A percentile compares a stretch with the other conserved stretches of the same genome.
Evolutionary conservation across 2,888 invertebrate genomes (phyloP).

Genomic region (Pristionchus fissidentatus): DNA sequence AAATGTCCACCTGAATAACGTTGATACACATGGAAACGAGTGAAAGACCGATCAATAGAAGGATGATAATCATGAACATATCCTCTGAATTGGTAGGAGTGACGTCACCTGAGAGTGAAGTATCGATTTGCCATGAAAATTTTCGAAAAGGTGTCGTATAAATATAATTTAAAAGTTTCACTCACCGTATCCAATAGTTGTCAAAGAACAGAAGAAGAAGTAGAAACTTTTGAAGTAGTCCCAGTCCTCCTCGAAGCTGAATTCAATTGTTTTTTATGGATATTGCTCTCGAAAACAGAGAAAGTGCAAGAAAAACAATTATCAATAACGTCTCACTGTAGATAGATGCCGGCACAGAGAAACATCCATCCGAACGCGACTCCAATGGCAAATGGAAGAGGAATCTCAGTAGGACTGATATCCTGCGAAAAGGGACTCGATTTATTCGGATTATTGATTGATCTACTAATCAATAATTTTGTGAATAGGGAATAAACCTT

Average conservation of each 20-base stretch:
- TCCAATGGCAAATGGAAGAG: slow-evolving; percentile 52
- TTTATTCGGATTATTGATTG: neutral
- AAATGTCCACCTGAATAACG: slow-evolving; percentile 60
- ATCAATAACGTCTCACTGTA: slow-evolving; percentile 47
- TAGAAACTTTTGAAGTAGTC: slow-evolving; percentile 76
- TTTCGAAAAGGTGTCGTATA: too few species aligned
- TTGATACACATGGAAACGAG: slow-evolving; percentile 72
- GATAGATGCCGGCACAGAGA: slow-evolving; percentile 74
- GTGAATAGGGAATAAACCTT: neutral
- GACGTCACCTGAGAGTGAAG: slow-evolving; percentile 67
- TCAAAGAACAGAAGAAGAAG: slow-evolving; percentile 74
- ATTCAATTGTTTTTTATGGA: neutral
- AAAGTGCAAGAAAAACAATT: neutral
- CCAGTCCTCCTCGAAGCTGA: slow-evolving; percentile 73
- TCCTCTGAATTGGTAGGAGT: slow-evolving; percentile 74
- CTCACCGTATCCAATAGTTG: slow-evolving; percentile 74
- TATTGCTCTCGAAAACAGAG: neutral
- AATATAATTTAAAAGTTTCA: neutral
- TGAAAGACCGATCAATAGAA: slow-evolving; percentile 74
- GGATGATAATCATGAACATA: slow-evolving; percentile 73
- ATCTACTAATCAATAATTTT: neutral
- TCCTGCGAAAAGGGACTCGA: neutral
- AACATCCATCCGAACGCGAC: slow-evolving; percentile 75
- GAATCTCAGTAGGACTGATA: slow-evolving; percentile 44
- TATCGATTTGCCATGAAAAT: neutral